These are phyloP conservation scores for Catostylus mosaicus DNA, from an alignment of 30 jellyfish, hydroid and myxozoan genomes.

Conservation along the genomic window DNA sequence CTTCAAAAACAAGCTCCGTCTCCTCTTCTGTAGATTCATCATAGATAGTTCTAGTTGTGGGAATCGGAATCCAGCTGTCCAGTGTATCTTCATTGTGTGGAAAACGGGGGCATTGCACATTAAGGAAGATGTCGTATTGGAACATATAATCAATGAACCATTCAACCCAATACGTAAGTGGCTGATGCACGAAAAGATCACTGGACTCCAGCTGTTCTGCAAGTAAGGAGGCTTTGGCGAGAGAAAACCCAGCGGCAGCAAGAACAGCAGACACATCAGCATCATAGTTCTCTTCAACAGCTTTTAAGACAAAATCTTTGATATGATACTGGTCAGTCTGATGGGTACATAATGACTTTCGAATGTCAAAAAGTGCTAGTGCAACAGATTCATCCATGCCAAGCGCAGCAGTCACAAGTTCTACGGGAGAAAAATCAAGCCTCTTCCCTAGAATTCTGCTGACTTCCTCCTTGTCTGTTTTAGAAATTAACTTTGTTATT, in stretches of 20 bases:
- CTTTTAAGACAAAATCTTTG: background rate
- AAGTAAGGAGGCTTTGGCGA: background rate
- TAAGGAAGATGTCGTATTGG: background rate
- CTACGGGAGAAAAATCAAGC: background rate
- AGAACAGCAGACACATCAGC: background rate
- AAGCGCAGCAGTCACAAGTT: background rate
- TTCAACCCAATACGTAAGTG: background rate
- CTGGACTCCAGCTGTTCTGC: background rate
- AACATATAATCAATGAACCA: conserved; percentile 4
- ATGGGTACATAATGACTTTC: background rate
- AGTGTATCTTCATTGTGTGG: background rate
- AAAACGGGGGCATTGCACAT: background rate
- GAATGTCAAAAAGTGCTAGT: background rate
- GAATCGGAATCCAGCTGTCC: background rate
- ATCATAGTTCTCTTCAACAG: background rate
- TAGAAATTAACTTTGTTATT: background rate
- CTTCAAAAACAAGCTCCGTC: background rate
- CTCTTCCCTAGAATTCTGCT: background rate
- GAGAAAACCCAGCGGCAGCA: background rate
- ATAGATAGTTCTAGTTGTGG: background rate
- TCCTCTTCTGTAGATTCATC: background rate
- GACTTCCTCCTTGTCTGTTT: background rate
- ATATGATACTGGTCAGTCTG: background rate
- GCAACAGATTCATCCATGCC: background rate
- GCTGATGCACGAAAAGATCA: background rate